These are phyloP conservation scores for Helicolenus hilgendorfi DNA, from an alignment of 2,797 vertebrate species.

Conservation along the genomic window DNA sequence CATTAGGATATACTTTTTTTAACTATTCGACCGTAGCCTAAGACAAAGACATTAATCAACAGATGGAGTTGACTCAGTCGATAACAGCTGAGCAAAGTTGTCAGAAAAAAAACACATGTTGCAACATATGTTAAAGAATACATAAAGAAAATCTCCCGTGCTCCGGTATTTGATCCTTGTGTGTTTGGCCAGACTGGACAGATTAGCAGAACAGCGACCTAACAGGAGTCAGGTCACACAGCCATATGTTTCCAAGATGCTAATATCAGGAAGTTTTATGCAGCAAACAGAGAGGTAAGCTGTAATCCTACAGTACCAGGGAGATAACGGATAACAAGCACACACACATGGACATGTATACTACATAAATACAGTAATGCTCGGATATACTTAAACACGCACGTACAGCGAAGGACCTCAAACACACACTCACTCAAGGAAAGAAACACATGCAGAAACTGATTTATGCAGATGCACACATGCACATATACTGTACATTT, in stretches of 20 bases:
- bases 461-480: not conserved
- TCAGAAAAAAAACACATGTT: too few relatives aligned
- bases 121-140: not conserved
- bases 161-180: not conserved
- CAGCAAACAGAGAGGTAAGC: not conserved
- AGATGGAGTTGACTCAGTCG: too few relatives aligned
- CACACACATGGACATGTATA: not conserved
- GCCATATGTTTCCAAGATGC: constrained; percentile 48
- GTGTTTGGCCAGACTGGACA: constrained; percentile 9
- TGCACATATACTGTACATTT: not conserved
- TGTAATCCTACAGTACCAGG: constrained; percentile 16
- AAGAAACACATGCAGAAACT: not conserved
- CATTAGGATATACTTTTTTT: too few relatives aligned
- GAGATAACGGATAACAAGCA: not conserved
- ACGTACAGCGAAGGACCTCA: not conserved
- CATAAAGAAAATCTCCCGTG: not conserved
- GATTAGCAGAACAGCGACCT: constrained; percentile 46
- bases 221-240: constrained; percentile 39
- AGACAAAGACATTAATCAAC: too few relatives aligned
- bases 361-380: not conserved
- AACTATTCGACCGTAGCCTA: too few relatives aligned
- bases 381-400: not conserved
- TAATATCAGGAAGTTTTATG: constrained; percentile 67
- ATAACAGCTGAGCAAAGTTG: not conserved
- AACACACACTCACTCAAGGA: not conserved